Evolutionary conservation across 1,140 invertebrate genomes (phyloP).

Genomic region (Zaprionus taronus): DNA sequence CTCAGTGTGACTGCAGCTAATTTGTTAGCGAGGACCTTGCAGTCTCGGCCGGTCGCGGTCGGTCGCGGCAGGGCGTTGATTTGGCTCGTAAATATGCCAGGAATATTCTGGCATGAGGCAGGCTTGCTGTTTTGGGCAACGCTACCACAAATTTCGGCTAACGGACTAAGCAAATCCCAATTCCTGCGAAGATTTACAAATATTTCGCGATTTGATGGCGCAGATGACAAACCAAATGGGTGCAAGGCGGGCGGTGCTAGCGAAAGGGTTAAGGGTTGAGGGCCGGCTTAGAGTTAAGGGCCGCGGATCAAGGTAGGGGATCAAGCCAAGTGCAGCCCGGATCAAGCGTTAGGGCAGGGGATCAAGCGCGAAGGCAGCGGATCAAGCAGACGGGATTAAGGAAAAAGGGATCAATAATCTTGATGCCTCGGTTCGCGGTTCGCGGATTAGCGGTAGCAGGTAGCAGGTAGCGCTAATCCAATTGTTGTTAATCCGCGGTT

Average conservation of each 20-base stretch:
- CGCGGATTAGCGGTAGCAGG: neutral
- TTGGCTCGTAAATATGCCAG: constrained; percentile 48
- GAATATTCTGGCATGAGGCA: neutral
- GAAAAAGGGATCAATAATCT: too few species aligned
- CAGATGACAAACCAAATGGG: neutral
- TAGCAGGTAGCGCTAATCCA: constrained; percentile 65
- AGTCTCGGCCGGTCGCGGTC: constrained; percentile 4
- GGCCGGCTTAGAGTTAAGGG: too few species aligned
- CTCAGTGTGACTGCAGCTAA: constrained; percentile 56
- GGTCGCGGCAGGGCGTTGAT: constrained; percentile 23
- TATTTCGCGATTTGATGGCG: constrained; percentile 34
- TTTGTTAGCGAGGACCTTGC: constrained; percentile 55
- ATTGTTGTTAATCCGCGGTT: constrained; percentile 45
- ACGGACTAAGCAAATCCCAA: neutral
- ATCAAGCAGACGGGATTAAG: too few species aligned
- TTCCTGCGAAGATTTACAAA: constrained; percentile 44
- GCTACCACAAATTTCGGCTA: neutral
- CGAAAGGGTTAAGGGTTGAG: too few species aligned
- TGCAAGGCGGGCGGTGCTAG: neutral
- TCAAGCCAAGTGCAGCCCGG: too few species aligned
- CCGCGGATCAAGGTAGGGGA: too few species aligned
- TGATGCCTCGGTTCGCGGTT: neutral
- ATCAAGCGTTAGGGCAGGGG: too few species aligned
- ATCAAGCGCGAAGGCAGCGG: too few species aligned
- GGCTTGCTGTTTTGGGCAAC: neutral